A percentile compares a stretch with the other conserved stretches of the same genome.
Conservation (phyloP, 1,140 invertebrate genomes). For the Armadillidium nasatum region DNA sequence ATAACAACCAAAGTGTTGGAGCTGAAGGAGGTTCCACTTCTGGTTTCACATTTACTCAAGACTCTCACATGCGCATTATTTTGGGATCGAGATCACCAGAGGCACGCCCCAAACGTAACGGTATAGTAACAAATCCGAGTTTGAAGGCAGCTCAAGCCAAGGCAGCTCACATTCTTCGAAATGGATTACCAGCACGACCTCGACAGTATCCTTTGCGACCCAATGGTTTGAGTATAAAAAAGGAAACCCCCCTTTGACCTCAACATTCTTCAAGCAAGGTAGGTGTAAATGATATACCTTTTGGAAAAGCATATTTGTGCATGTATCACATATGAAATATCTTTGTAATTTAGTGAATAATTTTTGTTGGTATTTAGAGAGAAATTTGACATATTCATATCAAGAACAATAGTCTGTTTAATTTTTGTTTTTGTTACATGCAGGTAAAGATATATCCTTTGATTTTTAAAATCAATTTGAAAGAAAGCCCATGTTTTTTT, state of each 20-base stretch:
- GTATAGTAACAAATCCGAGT: constrained; percentile 86
- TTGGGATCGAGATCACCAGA: constrained; percentile 58
- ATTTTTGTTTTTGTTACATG: too few relatives aligned
- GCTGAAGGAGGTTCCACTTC: constrained; percentile 48
- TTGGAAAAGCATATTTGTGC: too few relatives aligned
- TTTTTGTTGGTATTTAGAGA: too few relatives aligned
- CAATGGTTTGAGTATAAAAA: constrained; percentile 67
- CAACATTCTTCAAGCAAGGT: background rate
- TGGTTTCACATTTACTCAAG: constrained; percentile 61
- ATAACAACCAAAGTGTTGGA: constrained; percentile 25
- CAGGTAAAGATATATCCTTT: too few relatives aligned
- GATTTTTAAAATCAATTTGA: too few relatives aligned
- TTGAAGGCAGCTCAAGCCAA: constrained; percentile 55
- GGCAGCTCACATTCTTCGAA: constrained; percentile 52
- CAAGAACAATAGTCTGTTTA: too few relatives aligned
- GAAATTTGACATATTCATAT: too few relatives aligned
- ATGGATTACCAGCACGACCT: constrained; percentile 52
- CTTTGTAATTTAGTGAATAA: too few relatives aligned
- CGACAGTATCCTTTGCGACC: constrained; percentile 57
- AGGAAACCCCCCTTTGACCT: constrained; percentile 61
- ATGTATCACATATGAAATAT: too few relatives aligned
- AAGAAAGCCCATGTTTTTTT: too few relatives aligned
- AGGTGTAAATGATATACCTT: too few relatives aligned
- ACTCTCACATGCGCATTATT: constrained; percentile 86
- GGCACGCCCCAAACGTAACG: constrained; percentile 61